Base-by-base conservation (phyloP, 1,140 invertebrate genomes). In the Lysiphlebus fabarum region DNA sequence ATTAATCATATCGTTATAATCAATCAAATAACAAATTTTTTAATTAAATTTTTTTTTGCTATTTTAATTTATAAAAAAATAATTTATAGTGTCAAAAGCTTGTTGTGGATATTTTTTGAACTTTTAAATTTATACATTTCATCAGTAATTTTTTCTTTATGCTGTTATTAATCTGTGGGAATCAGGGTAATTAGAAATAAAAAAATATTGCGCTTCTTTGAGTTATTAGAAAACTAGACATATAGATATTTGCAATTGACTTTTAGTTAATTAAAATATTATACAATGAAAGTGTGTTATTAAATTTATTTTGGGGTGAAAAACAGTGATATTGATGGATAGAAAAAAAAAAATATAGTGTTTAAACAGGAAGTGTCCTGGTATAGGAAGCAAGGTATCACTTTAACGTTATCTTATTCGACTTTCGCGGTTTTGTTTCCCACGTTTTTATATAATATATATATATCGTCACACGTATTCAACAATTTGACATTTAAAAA, bases 371-470 rank as follows among this genome's bases (percentile, higher is more conserved):
- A 54, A 50, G 53, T 34, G 53, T n/a, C 47, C 5, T 48, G 34
- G 37, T 56, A 60, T 57, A 57, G 58, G 59, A 61, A 62, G 58
- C 44, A 60, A 60, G 58, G 58, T 60, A 60, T 60, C 58, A 44
- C 55, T 60, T 54, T 49, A 56, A 49, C 59, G 61, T 60, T 57
- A 59, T 44, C 62, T 60, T 54, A 53, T 1, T 49, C 58, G 38
- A 60, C 58, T 60, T 60, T 60, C 58, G 58, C 61, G 62, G 56
- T 65, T 69, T 63, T 54, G 54, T 67, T 70, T 71, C 69, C 70
- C 71, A 71, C 65, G 63, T 69, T 59, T 45, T 59, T n/a, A n/a
- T n/a, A 36, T n/a, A 49, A 26, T 57, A 41, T 42, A 53, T 49
- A 38, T 53, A 45, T 60, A 37, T 26, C 43, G 51, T 51, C 44